Evolutionary conservation across 1,140 invertebrate genomes (phyloP), one percentile per base, ranked within the genome.

Genomic region (Dreissena rostriformis): DNA sequence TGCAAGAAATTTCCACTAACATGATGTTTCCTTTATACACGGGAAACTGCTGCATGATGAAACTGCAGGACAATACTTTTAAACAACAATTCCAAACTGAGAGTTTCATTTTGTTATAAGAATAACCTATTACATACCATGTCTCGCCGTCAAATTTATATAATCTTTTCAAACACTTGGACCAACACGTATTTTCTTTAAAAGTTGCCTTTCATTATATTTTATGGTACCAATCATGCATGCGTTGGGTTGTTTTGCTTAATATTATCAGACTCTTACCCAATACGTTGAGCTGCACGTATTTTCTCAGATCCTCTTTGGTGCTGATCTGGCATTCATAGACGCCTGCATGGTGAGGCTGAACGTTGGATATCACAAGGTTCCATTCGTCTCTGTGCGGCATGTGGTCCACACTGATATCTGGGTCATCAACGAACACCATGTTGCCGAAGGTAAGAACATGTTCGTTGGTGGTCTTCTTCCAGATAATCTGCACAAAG

Each of bases 251-350:
- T n/a, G n/a, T 39, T 39, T 39, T 2, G 8, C 39, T 39, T 39
- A 2, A 39, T 39, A 39, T 8, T 39, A 39, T 2, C 39, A 39
- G 39, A 39, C 39, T 39, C 86, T 83, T 85, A 91, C 91, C 88
- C 82, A 89, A 76, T 39, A 91, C 87, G 66, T 88, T 85, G 26
- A 91, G 86, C 17, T 84, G 86, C 28, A 91, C 86, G 78, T 89
- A 87, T 68, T 87, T 78, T 19, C 77, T 82, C 26, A 90, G 75
- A 65, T 90, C 87, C 71, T 91, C 89, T 61, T 90, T 86, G 0
- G 97, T 97, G 86, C 96, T 97, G 78, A 98, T 96, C 95, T 98
- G 97, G 93, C 98, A 98, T 92, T 98, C 97, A 94, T 98, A 98
- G 61, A 97, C 95, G 0, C 97, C 97, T 1, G 96, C 96, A 91